phyloP scores from a whole-genome alignment of 2,797 vertebrate species.

The Otus scops region DNA sequence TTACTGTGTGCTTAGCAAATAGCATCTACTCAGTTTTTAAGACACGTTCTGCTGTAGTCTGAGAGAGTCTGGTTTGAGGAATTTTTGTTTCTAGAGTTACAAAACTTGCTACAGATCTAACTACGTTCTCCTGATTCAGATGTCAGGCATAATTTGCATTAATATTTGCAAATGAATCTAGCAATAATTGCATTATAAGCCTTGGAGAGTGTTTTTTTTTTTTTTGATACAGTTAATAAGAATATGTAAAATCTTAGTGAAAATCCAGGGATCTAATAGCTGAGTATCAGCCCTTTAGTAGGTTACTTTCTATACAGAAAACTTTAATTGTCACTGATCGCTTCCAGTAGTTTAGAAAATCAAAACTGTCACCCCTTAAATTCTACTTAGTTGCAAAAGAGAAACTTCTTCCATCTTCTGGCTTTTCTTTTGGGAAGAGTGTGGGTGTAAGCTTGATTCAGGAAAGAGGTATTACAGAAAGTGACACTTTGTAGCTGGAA shows the following conservation, averaged over 20 bases:
- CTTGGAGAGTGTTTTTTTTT: not conserved
- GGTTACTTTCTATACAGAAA: not conserved
- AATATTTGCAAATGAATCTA: not conserved
- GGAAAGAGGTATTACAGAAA: slow-evolving; percentile 10
- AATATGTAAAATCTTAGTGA: not conserved
- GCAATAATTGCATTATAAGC: not conserved
- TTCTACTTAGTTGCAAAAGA: not conserved
- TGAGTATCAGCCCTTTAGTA: not conserved
- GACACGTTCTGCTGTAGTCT: not conserved
- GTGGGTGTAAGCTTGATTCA: slow-evolving; percentile 12
- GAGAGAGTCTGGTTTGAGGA: not conserved
- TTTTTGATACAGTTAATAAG: not conserved
- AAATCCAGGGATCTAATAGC: not conserved
- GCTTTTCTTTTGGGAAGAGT: not conserved
- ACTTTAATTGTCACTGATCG: not conserved
- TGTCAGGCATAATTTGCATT: not conserved
- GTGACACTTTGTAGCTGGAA: slow-evolving; percentile 20
- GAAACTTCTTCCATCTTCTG: not conserved
- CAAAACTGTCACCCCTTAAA: not conserved
- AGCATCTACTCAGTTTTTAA: not conserved
- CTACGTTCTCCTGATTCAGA: not conserved
- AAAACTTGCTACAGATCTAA: not conserved
- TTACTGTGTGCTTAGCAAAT: not conserved
- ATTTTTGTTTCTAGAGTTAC: fast-evolving
- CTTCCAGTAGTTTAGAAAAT: not conserved